Evolutionary conservation across 2,113 vertebrate species (phyloP), one percentile per base, ranked within the genome.

Genomic region (Cynocephalus volans): DNA sequence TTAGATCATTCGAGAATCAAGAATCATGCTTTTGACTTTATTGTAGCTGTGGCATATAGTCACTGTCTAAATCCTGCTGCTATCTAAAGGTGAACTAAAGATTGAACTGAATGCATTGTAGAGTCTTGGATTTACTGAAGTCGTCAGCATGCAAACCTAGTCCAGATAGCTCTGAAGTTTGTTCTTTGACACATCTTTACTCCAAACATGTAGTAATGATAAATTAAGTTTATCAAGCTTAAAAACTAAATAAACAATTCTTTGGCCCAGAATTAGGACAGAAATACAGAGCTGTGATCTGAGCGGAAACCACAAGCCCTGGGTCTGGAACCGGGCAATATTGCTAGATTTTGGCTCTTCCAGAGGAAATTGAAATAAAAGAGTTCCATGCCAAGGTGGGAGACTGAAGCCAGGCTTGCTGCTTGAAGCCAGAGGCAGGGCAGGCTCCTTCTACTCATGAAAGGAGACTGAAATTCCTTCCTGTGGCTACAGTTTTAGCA

Each of bases 181-280:
- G 72, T 73, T 87, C 60, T 90, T 52, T 88, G 81, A 96, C 21
- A 81, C 26, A 54, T 94, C 65, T 87, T 93, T 87, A 70, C 58
- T 81, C 31, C 70, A 96, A 89, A 77, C 62, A 62, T 18, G 15
- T 14, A 86, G 73, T 87, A 69, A 69, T 58, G 89, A 90, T 84
- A 80, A 81, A 85, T n/a, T 73, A 64, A 90, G 90, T 90, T 67
- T 94, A 96, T 95, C 80, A 70, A 93, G 48, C 52, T 94, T 85
- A 76, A 92, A 92, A 95, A 87, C 70, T 72, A 97, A 97, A 96
- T 76, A 95, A 97, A 90, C 75, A 97, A 24, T 88, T 95, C 72
- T 48, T 62, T 93, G 64, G 62, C 80, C 77, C 72, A 86, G 77
- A 90, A 86, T 8, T 86, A 60, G 80, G 60, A 76, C 65, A 84